phyloP scores from a whole-genome alignment of 1,140 invertebrate genomes.

The Homarus americanus region DNA sequence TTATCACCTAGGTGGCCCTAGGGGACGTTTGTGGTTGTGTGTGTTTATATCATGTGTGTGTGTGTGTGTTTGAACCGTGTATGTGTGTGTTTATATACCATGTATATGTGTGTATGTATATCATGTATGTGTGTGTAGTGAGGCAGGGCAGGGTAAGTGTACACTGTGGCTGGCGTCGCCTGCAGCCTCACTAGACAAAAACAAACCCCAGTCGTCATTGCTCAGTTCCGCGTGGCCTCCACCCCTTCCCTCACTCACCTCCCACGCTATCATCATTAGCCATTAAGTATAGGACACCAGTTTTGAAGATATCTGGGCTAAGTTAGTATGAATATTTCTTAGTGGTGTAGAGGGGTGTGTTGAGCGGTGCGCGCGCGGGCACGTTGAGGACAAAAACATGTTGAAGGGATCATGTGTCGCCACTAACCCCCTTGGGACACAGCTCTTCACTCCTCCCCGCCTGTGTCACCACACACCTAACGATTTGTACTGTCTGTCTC shows the following conservation, averaged over 20 bases:
- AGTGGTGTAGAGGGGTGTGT: background rate
- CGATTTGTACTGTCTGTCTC: too few species aligned
- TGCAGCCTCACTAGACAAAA: background rate
- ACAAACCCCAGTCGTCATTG: background rate
- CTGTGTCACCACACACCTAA: background rate
- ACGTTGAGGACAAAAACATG: background rate
- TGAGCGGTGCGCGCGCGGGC: background rate
- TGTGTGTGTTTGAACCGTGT: too few species aligned
- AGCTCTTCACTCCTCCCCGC: background rate
- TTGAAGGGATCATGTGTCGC: background rate
- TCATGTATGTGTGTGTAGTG: too few species aligned
- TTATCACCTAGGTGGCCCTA: too few species aligned
- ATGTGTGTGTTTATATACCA: too few species aligned
- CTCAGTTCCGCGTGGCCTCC: background rate
- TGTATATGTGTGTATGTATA: too few species aligned
- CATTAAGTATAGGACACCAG: background rate
- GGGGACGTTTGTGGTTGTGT: too few species aligned
- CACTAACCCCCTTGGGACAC: constrained; percentile 6
- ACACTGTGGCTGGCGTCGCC: background rate
- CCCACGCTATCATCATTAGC: background rate
- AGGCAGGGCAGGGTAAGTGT: background rate
- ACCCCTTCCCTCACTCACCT: background rate
- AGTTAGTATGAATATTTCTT: background rate
- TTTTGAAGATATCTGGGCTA: background rate
- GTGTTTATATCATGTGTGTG: too few species aligned